Percentiles rank a stretch among this genome's conserved stretches.
phyloP scores from a whole-genome alignment of 2,797 vertebrate species.

The Kryptopterus vitreolus region DNA sequence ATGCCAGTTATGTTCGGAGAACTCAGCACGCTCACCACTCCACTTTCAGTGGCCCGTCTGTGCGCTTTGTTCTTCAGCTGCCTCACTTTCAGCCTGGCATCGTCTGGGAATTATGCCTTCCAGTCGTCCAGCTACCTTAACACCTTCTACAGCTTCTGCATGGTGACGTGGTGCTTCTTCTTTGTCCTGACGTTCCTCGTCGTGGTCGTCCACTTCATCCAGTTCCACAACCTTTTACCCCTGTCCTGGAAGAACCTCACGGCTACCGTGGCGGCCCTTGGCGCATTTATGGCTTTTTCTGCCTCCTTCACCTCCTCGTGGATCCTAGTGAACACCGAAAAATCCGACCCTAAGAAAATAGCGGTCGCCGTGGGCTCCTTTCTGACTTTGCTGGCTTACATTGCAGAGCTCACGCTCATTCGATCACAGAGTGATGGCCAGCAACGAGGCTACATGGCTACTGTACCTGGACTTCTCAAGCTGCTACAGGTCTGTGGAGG shows the following conservation, averaged over 20 bases:
- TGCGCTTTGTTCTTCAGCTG: slow-evolving; percentile 66
- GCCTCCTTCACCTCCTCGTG: slow-evolving; percentile 65
- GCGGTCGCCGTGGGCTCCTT: slow-evolving; percentile 61
- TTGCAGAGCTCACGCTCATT: slow-evolving; percentile 64
- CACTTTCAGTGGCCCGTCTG: slow-evolving; percentile 69
- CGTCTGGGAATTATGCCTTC: slow-evolving; percentile 37
- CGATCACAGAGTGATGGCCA: slow-evolving; percentile 57
- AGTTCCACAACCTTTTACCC: slow-evolving; percentile 76
- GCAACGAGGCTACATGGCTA: slow-evolving; percentile 76
- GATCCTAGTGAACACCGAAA: slow-evolving; percentile 18
- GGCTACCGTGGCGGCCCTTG: slow-evolving; percentile 64
- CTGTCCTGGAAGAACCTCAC: slow-evolving; percentile 80
- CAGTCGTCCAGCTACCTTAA: accelerated
- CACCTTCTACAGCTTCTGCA: slow-evolving; percentile 66
- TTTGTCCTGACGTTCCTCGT: slow-evolving; percentile 72
- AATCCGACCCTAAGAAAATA: not conserved
- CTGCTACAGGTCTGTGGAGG: slow-evolving; percentile 71
- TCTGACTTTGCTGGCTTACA: slow-evolving; percentile 68
- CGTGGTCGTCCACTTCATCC: slow-evolving; percentile 70
- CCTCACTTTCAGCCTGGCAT: slow-evolving; percentile 70
- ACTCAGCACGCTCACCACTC: slow-evolving; percentile 68
- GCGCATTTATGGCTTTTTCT: slow-evolving; percentile 65
- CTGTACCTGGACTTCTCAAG: slow-evolving; percentile 72
- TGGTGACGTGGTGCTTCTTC: slow-evolving; percentile 77
- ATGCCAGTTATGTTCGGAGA: slow-evolving; percentile 77